Evolutionary conservation across 2,888 invertebrate genomes (phyloP).

Genomic region (Ellobium chinense): DNA sequence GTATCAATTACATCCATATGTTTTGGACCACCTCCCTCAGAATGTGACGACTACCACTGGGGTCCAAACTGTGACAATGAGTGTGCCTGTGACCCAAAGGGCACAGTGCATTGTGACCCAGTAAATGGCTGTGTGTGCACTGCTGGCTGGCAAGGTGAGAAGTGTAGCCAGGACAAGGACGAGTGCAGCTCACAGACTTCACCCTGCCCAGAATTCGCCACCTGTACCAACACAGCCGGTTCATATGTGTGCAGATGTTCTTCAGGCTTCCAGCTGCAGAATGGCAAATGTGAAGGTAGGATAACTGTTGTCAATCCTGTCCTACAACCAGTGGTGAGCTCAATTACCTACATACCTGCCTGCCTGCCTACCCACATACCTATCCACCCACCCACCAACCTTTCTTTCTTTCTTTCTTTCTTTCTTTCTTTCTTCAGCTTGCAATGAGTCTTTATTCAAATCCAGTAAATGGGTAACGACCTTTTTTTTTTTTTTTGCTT

Average conservation of each 20-base stretch:
- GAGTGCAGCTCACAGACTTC: conserved; percentile 41
- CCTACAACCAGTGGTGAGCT: too few relatives aligned
- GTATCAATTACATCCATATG: too few relatives aligned
- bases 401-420: too few relatives aligned
- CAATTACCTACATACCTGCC: too few relatives aligned
- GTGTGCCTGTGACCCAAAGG: conserved; percentile 49
- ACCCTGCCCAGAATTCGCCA: background rate
- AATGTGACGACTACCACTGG: conserved; percentile 54
- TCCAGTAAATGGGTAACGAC: too few relatives aligned
- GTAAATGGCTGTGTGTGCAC: conserved; percentile 51
- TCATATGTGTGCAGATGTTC: conserved; percentile 49
- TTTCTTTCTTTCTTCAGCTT: too few relatives aligned
- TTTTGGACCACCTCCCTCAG: conserved; percentile 32
- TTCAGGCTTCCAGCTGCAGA: conserved; percentile 29
- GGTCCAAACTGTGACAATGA: conserved; percentile 51
- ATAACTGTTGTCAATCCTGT: too few relatives aligned
- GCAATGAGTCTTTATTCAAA: too few relatives aligned
- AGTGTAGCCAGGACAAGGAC: conserved; percentile 45
- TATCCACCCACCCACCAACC: too few relatives aligned
- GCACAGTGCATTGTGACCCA: conserved; percentile 41
- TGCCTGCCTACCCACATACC: too few relatives aligned
- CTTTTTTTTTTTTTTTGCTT: too few relatives aligned
- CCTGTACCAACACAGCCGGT: conserved; percentile 48
- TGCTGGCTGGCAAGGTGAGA: conserved; percentile 48
- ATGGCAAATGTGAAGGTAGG: too few relatives aligned